Evolutionary conservation across 1,140 invertebrate species (phyloP).

Genomic region (Brachionus paranguensis): DNA sequence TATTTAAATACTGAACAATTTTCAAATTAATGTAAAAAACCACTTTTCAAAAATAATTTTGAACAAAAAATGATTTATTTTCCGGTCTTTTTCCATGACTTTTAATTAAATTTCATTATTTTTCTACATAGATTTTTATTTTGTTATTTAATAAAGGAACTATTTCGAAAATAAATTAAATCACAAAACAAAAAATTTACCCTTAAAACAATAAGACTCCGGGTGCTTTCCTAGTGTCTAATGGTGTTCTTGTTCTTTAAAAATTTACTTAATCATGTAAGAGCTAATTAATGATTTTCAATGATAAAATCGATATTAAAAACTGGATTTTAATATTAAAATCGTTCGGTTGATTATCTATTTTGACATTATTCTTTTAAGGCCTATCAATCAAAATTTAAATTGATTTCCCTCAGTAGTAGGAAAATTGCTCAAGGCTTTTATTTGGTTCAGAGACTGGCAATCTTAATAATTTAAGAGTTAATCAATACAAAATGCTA

Average conservation of each 20-base stretch:
- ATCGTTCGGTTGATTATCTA: not conserved
- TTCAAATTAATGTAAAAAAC: not conserved
- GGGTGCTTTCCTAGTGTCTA: not conserved
- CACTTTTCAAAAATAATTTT: not conserved
- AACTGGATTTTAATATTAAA: not conserved
- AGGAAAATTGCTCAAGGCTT: not conserved
- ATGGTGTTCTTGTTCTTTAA: not conserved
- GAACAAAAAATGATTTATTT: not conserved
- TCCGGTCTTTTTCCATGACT: not conserved
- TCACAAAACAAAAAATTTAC: not conserved
- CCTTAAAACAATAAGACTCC: not conserved
- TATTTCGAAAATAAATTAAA: not conserved
- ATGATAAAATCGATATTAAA: not conserved
- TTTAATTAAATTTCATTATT: not conserved
- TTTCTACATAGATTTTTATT: not conserved
- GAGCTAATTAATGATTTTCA: not conserved
- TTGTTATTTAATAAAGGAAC: not conserved
- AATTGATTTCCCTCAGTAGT: not conserved
- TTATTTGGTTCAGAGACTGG: not conserved
- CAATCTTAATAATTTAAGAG: not conserved
- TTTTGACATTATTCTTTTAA: not conserved
- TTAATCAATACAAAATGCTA: not conserved
- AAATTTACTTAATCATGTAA: not conserved
- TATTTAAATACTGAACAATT: not conserved
- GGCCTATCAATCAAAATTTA: not conserved